phyloP scores from a whole-genome alignment of 1,140 invertebrate genomes.

The Dendrolimus kikuchii region DNA sequence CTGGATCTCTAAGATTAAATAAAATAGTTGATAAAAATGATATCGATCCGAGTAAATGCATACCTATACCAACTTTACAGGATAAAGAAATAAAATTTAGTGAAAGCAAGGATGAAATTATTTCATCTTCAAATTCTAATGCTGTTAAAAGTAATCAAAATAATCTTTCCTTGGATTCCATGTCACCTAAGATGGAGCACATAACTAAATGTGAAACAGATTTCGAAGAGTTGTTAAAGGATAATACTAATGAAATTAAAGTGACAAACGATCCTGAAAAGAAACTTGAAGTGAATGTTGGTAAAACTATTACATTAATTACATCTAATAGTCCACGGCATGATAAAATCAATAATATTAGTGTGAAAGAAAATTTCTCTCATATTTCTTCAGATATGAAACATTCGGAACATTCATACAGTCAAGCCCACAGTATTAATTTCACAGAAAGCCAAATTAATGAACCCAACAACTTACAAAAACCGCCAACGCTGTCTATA shows the following conservation, averaged over 20 bases:
- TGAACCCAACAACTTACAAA: no score
- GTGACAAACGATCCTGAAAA: slow-evolving; percentile 56
- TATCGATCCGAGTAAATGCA: slow-evolving; percentile 15
- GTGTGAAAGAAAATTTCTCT: no score
- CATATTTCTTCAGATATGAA: background rate
- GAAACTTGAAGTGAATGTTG: slow-evolving; percentile 56
- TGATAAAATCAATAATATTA: slow-evolving; percentile 7
- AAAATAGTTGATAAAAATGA: slow-evolving; percentile 34
- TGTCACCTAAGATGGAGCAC: slow-evolving; percentile 15
- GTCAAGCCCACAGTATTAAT: no score
- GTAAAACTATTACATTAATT: slow-evolving; percentile 45
- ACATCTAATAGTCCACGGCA: slow-evolving; percentile 8
- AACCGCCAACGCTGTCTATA: no score
- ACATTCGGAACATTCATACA: background rate
- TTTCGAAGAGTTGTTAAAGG: slow-evolving; percentile 69
- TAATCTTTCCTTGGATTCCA: slow-evolving; percentile 1
- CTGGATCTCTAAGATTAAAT: slow-evolving; percentile 34
- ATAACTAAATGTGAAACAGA: slow-evolving; percentile 64
- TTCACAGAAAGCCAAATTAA: no score
- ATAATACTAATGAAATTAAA: slow-evolving; percentile 69
- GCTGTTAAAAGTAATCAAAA: background rate
- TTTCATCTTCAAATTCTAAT: no score
- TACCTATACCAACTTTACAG: background rate
- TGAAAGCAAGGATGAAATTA: no score
- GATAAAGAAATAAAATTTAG: background rate